Base-by-base conservation (phyloP, 2,113 vertebrate genomes). In the Manacus vitellinus region DNA sequence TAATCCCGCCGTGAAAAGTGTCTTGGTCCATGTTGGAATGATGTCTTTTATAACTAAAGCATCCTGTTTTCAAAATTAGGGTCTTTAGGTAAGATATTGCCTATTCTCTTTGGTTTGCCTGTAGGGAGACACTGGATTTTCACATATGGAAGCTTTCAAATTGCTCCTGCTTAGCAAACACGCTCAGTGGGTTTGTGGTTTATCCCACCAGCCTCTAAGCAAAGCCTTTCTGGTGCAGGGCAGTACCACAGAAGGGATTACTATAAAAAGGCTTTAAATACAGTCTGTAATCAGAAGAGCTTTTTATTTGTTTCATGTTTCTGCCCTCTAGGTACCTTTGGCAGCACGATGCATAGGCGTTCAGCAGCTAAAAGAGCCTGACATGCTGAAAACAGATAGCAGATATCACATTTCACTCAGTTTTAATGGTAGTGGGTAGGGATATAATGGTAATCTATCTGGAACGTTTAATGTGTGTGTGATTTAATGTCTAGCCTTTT, bases 271-370 rank as follows among this genome's bases (percentile, higher is more conserved):
- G 82, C 91, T 92, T 97, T 97, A 97, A 96, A 97, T 96, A 89
- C 81, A 92, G 88, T 52, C 94, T 94, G 56, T 96, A 97, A 96
- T 96, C 96, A 97, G 94, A 97, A 92, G 92, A 90, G 93, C 89
- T 94, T 97, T 97, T 95, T 96, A 97, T 97, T 97, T 95, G 80
- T 97, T 97, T 96, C 94, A 68, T 83, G 87, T 95, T 96, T 94
- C 82, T 97, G 93, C 95, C 95, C 95, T 97, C 89, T 94, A 95
- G 95, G 87, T 97, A 95, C 92, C 91, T 97, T 97, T 96, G 89
- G 85, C 92, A 94, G 85, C 73, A 56, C 0, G 1, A 62, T 62
- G 66, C 44, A 62, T 33, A 92, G 62, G 66, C 18, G 1, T 86
- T 95, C 55, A 88, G 54, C 58, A 72, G 59, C 87, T 97, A 30